Evolutionary conservation across 2,113 vertebrate genomes (phyloP).

Genomic region (Sylvia atricapilla): DNA sequence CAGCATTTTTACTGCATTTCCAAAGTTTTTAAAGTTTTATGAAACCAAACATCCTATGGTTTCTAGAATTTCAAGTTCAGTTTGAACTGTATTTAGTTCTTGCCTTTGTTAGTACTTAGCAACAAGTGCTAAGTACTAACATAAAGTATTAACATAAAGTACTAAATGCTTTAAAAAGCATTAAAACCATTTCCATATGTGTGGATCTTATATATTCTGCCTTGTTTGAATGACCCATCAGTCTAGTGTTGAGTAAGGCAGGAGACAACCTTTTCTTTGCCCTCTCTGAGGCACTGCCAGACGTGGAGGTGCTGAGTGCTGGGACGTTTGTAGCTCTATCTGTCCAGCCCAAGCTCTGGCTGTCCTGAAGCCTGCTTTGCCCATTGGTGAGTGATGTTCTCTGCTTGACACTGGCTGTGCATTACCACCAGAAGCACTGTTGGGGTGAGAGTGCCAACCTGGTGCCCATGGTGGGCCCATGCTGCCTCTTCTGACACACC

Average conservation of each 20-base stretch:
- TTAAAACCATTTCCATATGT: not conserved
- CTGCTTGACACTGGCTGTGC: not conserved
- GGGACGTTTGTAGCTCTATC: not conserved
- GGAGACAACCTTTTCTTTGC: not conserved
- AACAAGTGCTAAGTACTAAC: not conserved
- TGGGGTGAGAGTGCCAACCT: too few relatives aligned
- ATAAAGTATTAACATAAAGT: too few relatives aligned
- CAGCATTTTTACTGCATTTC: not conserved
- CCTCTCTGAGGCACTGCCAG: not conserved
- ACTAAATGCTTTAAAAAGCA: not conserved
- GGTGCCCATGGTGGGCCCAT: not conserved
- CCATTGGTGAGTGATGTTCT: not conserved
- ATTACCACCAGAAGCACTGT: not conserved
- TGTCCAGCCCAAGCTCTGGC: not conserved
- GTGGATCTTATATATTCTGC: not conserved
- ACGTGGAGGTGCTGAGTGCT: rapidly evolving
- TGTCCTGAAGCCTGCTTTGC: not conserved
- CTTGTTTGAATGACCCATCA: not conserved
- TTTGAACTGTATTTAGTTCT: not conserved
- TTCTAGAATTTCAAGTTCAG: not conserved
- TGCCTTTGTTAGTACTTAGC: not conserved
- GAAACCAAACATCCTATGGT: not conserved
- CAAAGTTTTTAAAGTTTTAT: not conserved
- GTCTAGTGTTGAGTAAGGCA: not conserved
- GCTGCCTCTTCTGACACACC: not conserved